Base-by-base conservation (phyloP, 2,888 invertebrate species). In the Theodoxus fluviatilis region DNA sequence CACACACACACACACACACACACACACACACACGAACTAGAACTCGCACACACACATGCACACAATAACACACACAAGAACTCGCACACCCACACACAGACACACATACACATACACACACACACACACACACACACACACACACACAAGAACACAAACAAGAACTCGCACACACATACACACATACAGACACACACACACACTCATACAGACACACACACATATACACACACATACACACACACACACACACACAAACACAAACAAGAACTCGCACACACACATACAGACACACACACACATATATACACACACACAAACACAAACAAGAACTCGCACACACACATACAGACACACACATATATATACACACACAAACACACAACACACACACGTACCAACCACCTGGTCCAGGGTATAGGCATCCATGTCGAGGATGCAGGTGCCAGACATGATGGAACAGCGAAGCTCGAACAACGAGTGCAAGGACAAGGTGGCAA, bases 351-450 rank as follows among this genome's bases (percentile, higher is more conserved):
- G 37, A n/a, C 15, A 28, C 37, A 64, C n/a, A 64, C 64, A 64
- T 15, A 33, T 35, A 33, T 35, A n/a, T 22, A 3, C n/a, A 18
- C 12, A 38, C 3, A 18, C 4, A 68, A 35, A 68, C n/a, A 33
- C 18, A 9, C 43, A 66, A 47, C 47, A 47, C 9, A 2, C 40
- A 15, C 47, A 73, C 80, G 63, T 69, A 86, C 86, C 85, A 66
- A 81, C 76, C 55, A 86, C 81, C 71, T 83, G 82, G 35, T 95
- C 94, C 75, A 98, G 89, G 73, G 92, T 93, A 71, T 89, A 90
- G 0, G 97, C 97, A 82, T 97, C 96, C 93, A 97, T 93, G 86
- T 99, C 98, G 77, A 99, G 90, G 88, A 98, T 93, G 3, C 98
- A 94, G 57, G 94, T 93, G 70, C 98, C 98, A 83, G 95, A 96